Percentiles rank a stretch among this genome's conserved stretches.
Evolutionary conservation across 2,113 vertebrate species (phyloP).

Genomic region (Sardina pilchardus): DNA sequence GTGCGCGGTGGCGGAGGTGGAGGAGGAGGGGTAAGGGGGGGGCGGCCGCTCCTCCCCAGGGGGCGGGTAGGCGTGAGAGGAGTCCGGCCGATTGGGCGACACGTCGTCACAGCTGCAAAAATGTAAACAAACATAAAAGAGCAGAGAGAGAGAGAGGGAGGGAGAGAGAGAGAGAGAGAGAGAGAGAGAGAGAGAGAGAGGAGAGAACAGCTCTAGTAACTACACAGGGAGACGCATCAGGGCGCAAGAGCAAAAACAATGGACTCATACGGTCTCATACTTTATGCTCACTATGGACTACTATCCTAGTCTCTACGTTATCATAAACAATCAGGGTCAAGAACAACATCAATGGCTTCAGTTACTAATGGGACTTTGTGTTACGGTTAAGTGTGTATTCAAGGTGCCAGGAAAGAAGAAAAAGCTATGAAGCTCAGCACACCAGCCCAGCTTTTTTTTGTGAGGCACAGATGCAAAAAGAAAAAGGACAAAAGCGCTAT

Average conservation of each 20-base stretch:
- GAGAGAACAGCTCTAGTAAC: constrained; percentile 67
- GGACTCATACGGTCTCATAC: constrained; percentile 27
- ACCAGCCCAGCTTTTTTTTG: not conserved
- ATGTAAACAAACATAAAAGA: constrained; percentile 71
- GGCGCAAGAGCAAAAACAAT: constrained; percentile 58
- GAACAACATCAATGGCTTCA: not conserved
- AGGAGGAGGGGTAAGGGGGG: constrained; percentile 71
- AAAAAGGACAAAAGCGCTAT: not conserved
- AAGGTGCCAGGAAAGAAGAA: not conserved
- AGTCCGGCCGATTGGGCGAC: constrained; percentile 80
- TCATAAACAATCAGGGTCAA: not conserved
- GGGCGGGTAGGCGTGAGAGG: constrained; percentile 74
- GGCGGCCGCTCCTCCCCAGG: constrained; percentile 74
- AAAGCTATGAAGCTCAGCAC: not conserved
- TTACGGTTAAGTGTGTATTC: not conserved
- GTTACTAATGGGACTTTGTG: not conserved
- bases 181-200: constrained; percentile 65
- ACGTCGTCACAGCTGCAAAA: constrained; percentile 82
- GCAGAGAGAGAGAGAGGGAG: constrained; percentile 70
- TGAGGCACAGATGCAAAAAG: not conserved
- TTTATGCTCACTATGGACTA: constrained; percentile 39
- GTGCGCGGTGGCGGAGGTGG: constrained; percentile 55
- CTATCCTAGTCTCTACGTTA: not conserved
- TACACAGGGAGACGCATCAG: constrained; percentile 67
- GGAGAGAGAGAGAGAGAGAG: constrained; percentile 62